These are phyloP conservation scores for Dicaeum eximium DNA, from an alignment of 2,113 vertebrate species.

Conservation along the genomic window DNA sequence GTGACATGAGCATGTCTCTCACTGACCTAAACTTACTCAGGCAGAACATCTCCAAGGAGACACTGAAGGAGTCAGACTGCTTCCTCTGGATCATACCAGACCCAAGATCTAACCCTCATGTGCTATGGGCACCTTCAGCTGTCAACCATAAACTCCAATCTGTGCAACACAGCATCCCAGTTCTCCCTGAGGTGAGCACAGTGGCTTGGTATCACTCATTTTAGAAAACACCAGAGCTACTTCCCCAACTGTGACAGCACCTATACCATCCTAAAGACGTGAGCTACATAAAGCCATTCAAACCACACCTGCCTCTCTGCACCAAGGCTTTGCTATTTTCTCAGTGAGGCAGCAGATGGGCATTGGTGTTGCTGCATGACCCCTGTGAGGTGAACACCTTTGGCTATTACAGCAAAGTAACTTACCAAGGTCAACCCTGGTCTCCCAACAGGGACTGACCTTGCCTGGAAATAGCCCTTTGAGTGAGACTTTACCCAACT, in stretches of 20 bases:
- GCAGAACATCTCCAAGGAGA: background rate
- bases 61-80: background rate
- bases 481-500: background rate
- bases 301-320: background rate
- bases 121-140: background rate
- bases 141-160: background rate
- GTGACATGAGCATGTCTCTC: fast-evolving
- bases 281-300: background rate
- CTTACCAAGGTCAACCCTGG: background rate
- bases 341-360: background rate
- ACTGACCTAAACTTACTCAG: background rate
- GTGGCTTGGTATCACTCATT: background rate
- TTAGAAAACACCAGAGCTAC: background rate
- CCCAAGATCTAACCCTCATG: background rate
- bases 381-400: background rate
- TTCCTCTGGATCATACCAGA: background rate
- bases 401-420: background rate
- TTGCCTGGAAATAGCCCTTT: background rate
- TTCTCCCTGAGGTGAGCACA: background rate
- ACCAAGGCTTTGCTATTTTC: background rate
- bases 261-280: background rate
- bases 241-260: background rate
- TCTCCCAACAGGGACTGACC: background rate
- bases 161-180: background rate
- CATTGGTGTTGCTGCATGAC: background rate